Evolutionary conservation across 1,140 invertebrate species (phyloP).

Genomic region (Parasteatoda tepidariorum): DNA sequence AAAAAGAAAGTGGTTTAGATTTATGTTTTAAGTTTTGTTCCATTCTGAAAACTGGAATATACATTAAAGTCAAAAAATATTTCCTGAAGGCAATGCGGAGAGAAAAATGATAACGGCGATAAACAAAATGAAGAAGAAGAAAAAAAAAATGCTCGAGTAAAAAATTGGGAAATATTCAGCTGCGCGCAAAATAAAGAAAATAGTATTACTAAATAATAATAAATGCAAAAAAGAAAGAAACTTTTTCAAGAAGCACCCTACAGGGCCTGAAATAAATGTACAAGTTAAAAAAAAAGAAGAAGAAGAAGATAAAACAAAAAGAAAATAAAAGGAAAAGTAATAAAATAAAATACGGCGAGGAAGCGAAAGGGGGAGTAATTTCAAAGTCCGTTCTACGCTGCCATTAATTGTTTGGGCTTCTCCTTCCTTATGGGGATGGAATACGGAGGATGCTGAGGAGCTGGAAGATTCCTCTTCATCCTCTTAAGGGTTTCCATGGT

Average conservation of each 20-base stretch:
- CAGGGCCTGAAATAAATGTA: neutral
- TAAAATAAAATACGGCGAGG: constrained; percentile 20
- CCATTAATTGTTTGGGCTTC: constrained; percentile 51
- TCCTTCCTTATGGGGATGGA: constrained; percentile 9
- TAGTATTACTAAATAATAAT: constrained; percentile 52
- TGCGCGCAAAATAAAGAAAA: constrained; percentile 35
- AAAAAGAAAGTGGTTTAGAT: neutral
- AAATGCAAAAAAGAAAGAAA: constrained; percentile 8
- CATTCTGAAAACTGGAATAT: constrained; percentile 22
- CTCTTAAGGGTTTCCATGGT: constrained; percentile 53
- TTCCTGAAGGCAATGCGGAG: constrained; percentile 41
- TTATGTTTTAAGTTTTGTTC: constrained; percentile 44
- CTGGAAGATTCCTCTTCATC: constrained; percentile 33
- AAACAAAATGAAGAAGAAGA: constrained; percentile 30
- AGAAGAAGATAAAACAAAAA: neutral
- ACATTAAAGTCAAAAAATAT: constrained; percentile 58
- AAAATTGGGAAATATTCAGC: constrained; percentile 10
- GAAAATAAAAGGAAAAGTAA: constrained; percentile 31
- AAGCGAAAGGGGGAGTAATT: constrained; percentile 44
- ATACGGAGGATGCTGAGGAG: neutral
- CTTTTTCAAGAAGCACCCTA: neutral
- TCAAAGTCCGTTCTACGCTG: constrained; percentile 53
- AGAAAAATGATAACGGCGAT: constrained; percentile 55
- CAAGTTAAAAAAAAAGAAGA: neutral
- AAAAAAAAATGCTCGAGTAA: neutral